A percentile compares a stretch with the other conserved stretches of the same genome.
Evolutionary conservation across 2,113 vertebrate species (phyloP).

Genomic region (Oxyura jamaicensis): DNA sequence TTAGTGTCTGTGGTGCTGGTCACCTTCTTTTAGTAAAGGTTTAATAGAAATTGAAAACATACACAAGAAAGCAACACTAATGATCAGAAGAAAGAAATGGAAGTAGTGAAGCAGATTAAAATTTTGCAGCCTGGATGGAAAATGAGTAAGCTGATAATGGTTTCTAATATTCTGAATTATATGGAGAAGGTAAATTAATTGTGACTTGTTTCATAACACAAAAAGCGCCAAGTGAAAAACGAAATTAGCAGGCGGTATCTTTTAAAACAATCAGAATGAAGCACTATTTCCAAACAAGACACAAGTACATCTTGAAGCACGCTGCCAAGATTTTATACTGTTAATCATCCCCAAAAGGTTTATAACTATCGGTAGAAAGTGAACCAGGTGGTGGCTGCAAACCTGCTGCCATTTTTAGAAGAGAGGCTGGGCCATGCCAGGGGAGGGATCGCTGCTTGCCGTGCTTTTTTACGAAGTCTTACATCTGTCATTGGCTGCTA

Average conservation of each 20-base stretch:
- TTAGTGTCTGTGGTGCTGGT: neutral
- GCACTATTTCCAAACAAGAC: neutral
- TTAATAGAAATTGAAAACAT: fast-evolving
- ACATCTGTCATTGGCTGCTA: neutral
- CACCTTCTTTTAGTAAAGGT: neutral
- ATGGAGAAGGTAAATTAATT: neutral
- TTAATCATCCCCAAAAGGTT: fast-evolving
- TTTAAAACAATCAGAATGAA: neutral
- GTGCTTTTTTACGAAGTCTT: neutral
- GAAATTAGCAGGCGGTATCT: neutral
- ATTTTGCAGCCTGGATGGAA: neutral
- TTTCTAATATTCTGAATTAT: neutral
- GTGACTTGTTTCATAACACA: neutral
- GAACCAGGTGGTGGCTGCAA: neutral
- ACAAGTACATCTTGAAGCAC: neutral
- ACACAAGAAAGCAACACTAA: too few relatives aligned
- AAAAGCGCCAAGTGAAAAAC: neutral
- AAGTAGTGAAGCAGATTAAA: neutral
- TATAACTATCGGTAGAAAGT: neutral
- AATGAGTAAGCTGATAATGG: neutral
- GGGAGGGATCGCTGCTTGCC: neutral
- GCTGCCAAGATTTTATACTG: neutral
- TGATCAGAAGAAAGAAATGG: neutral
- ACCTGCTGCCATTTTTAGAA: neutral
- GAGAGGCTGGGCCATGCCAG: fast-evolving